These are phyloP conservation scores for Xiphophorus hellerii DNA, from an alignment of 2,113 vertebrate species.

Conservation along the genomic window DNA sequence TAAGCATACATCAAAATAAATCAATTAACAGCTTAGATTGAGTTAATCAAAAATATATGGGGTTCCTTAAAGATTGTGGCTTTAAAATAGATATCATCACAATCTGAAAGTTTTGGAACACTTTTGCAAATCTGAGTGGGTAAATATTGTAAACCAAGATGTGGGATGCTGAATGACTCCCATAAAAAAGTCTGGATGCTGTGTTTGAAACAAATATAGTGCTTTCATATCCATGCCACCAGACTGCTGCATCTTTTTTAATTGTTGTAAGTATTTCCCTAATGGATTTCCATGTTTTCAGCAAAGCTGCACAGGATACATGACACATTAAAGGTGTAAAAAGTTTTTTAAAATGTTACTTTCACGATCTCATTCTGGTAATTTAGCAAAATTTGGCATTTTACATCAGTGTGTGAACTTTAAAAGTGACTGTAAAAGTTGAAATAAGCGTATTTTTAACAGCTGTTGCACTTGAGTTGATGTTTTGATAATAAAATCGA, in stretches of 20 bases:
- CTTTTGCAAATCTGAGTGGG: not conserved
- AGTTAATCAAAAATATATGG: no score
- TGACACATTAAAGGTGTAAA: not conserved
- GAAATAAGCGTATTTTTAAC: not conserved
- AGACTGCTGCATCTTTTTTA: not conserved
- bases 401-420: not conserved
- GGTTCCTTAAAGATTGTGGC: not conserved
- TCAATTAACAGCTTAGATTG: no score
- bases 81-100: no score
- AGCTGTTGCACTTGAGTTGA: not conserved
- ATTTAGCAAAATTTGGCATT: not conserved
- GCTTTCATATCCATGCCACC: not conserved
- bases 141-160: not conserved
- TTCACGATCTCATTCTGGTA: not conserved
- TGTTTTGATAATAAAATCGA: conserved; percentile 5
- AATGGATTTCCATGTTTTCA: not conserved
- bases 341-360: no score
- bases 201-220: not conserved
- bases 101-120: not conserved
- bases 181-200: not conserved
- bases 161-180: not conserved
- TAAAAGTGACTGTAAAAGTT: not conserved
- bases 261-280: no score
- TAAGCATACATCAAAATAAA: no score
- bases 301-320: not conserved